Base-by-base conservation (phyloP, 2,888 invertebrate species). In the Nomada ruficornis region DNA sequence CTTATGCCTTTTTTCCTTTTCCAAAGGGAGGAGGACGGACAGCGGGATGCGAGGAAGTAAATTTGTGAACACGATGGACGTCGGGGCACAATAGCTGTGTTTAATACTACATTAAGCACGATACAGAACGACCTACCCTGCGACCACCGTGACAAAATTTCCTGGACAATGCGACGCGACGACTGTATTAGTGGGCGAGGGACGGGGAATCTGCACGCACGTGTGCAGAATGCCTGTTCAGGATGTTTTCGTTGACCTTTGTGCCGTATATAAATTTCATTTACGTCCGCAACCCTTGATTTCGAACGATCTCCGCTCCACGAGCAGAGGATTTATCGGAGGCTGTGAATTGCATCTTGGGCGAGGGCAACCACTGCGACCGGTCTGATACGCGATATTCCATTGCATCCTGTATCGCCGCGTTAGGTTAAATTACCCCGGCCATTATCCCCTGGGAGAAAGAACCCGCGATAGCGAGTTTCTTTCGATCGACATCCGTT, bases 91-190 rank as follows among this genome's bases (percentile, higher is more conserved):
- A 93, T 93, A 86, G 90, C 82, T 90, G 89, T 92, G 93, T 94
- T 94, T 93, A 91, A 93, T 93, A 93, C 91, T 92, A 93, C 93
- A 94, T 94, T 94, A 91, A 89, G 84, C 93, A 93, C 82, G 84
- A 59, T 75, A 63, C 59, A 54, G 73, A 70, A 54, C 79, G 88
- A 86, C 62, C 79, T 70, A 76, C 59, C 52, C 80, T 18, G 65
- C 72, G 88, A 77, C 76, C 83, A 74, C 87, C 81, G 82, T 85
- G 83, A 85, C 86, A 77, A 83, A 88, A 42, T 88, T 82, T 80
- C 68, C 75, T 57, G 80, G 70, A 88, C 86, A 80, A 75, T 74
- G 67, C 71, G 18, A 47, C 42, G 29, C 69, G 73, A 77, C 60
- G 62, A 72, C 54, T 63, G 73, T 76, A 70, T 80, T 75, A 72